phyloP scores from a whole-genome alignment of 2,888 invertebrate genomes.

The Parthenolecanium corni region DNA sequence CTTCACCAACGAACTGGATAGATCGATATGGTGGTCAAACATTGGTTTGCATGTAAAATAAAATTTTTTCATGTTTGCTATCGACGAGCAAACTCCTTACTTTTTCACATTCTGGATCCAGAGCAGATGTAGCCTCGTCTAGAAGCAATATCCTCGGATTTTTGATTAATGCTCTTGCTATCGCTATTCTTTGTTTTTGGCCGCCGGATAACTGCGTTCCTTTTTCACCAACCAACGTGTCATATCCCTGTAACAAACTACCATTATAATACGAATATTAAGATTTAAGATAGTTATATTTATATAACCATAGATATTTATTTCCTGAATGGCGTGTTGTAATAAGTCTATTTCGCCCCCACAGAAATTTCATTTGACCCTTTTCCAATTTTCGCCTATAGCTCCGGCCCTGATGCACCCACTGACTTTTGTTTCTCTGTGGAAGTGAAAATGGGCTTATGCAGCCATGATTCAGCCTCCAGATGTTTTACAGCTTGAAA shows the following conservation, averaged over 20 bases:
- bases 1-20: too few relatives aligned
- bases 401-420: too few relatives aligned
- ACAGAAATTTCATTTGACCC: too few relatives aligned
- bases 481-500: too few relatives aligned
- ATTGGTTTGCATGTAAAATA: too few relatives aligned
- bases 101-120: conserved; percentile 85
- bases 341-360: background rate
- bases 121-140: conserved; percentile 91
- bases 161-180: conserved; percentile 85
- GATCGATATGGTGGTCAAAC: too few relatives aligned
- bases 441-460: too few relatives aligned
- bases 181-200: conserved; percentile 88
- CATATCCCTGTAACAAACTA: conserved; percentile 49
- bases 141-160: conserved; percentile 76
- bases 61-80: too few relatives aligned
- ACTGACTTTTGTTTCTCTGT: too few relatives aligned
- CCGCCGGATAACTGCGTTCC: conserved; percentile 86
- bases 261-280: background rate
- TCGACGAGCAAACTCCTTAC: conserved; percentile 37
- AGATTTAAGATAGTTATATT: background rate
- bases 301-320: background rate
- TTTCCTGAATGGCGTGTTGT: background rate
- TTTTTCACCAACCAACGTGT: conserved; percentile 77
- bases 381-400: too few relatives aligned
- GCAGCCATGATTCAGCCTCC: too few relatives aligned